These are phyloP conservation scores for Enteromius mattozi DNA, from an alignment of 2,797 vertebrate genomes.

Conservation along the genomic window DNA sequence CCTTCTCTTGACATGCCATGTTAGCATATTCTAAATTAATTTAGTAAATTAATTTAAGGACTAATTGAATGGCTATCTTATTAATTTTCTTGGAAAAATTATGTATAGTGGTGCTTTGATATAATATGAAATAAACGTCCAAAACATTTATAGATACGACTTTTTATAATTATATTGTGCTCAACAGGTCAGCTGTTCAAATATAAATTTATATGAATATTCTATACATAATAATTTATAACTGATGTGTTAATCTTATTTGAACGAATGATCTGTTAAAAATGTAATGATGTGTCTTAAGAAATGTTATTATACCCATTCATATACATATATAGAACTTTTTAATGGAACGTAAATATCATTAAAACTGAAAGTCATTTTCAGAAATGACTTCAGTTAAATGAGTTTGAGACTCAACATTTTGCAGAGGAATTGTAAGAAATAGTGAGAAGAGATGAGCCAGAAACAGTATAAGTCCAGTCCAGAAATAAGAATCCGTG, in stretches of 20 bases:
- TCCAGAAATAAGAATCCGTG: conserved; percentile 16
- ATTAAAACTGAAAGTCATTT: conserved; percentile 17
- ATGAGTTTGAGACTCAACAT: conserved; percentile 15
- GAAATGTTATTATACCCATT: background rate
- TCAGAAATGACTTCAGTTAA: background rate
- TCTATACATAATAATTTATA: background rate
- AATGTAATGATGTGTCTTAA: background rate
- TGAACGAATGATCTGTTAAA: background rate
- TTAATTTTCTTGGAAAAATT: background rate
- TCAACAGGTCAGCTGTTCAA: background rate
- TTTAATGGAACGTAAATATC: conserved; percentile 1
- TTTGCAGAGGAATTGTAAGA: background rate
- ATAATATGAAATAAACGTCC: background rate
- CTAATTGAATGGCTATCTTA: background rate
- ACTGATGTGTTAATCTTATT: background rate
- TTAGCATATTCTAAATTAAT: conserved; percentile 23
- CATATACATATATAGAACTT: background rate
- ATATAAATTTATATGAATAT: background rate
- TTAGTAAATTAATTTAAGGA: conserved; percentile 22
- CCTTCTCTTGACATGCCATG: conserved; percentile 40
- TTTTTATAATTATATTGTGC: background rate
- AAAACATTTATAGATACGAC: background rate
- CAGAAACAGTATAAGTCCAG: conserved; percentile 9
- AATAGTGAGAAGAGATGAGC: background rate
- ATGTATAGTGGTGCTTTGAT: background rate